Evolutionary conservation across 2,797 vertebrate species (phyloP), one percentile per base, ranked within the genome.

Genomic region (Poecilia gillii): DNA sequence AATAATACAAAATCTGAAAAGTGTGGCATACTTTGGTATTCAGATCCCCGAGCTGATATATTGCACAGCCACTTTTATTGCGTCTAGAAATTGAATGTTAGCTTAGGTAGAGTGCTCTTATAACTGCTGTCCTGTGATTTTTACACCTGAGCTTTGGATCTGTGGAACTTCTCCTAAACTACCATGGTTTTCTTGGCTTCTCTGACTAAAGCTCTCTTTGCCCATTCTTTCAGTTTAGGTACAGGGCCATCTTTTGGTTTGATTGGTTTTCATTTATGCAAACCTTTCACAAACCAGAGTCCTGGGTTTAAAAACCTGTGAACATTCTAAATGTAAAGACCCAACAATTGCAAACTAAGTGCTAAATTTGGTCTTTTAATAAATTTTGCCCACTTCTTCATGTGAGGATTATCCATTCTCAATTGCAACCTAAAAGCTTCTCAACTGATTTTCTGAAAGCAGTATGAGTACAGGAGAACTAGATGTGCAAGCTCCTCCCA

Each of bases 401-500:
- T 76, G 62, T 28, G 6, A 0, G 28, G 81, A 75, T 87, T 1
- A 25, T 80, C 25, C 28, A 31, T n/a, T 77, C 47, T 82, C 74
- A 73, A 49, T 43, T 74, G 20, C 76, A 46, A 0, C 68, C 25
- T 28, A 77, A 23, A 51, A 59, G 31, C 57, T 73, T 85, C 73
- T 72, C 73, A 73, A 55, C 31, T 18, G 7, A 43, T 80, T 55
- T 82, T 14, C 16, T 77, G 46, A 82, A 83, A 80, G 78, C 55
- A 4, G 77, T 62, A 5, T 84, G 74, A 75, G 51, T 78, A 85
- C 79, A 75, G 25, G 16, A 85, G 80, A 86, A 82, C 76, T 78
- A 68, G 78, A 36, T 84, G 76, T 84, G 79, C 74, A 79, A 64
- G 82, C 85, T 83, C 76, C 85, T 85, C 77, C 49, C 66, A 72